Conservation (phyloP, 30 jellyfish, hydroid and myxozoan species). For the Turritopsis rubra region DNA sequence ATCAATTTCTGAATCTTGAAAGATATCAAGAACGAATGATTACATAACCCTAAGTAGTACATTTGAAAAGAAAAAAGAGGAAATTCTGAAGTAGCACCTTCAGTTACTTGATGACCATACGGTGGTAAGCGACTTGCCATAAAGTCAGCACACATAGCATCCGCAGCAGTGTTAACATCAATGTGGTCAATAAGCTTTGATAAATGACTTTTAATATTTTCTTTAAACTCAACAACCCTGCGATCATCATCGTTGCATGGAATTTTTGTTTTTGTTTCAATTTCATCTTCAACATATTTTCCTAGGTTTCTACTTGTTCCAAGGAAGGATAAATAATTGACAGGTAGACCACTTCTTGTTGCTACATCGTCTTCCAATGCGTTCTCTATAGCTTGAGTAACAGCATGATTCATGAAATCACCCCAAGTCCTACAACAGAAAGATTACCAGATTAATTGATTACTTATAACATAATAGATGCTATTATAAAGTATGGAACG, state of each 20-base stretch:
- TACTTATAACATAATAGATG: neutral
- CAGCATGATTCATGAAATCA: slow-evolving; percentile 67
- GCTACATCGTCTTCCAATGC: slow-evolving; percentile 73
- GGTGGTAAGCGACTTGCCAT: slow-evolving; percentile 94
- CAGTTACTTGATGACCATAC: slow-evolving; percentile 38
- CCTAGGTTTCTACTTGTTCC: slow-evolving; percentile 51
- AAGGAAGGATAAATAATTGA: slow-evolving; percentile 48
- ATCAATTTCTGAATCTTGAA: slow-evolving; percentile 5
- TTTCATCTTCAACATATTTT: slow-evolving; percentile 29
- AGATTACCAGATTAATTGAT: neutral
- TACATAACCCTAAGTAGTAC: neutral
- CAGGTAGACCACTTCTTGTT: slow-evolving; percentile 73
- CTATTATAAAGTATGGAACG: slow-evolving; percentile 8
- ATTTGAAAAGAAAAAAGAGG: neutral
- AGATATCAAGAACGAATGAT: too few relatives aligned
- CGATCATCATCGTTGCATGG: slow-evolving; percentile 25
- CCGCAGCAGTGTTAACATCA: slow-evolving; percentile 78
- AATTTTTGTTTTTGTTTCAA: slow-evolving; percentile 20
- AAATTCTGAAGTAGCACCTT: slow-evolving; percentile 27
- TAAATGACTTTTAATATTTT: slow-evolving; percentile 44
- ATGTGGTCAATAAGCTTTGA: slow-evolving; percentile 61
- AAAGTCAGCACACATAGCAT: slow-evolving; percentile 67
- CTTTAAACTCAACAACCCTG: slow-evolving; percentile 40
- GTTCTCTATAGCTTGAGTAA: slow-evolving; percentile 49
- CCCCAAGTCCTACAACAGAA: slow-evolving; percentile 71